Evolutionary conservation across 2,113 vertebrate species (phyloP), one percentile per base, ranked within the genome.

Genomic region (Pterocles orientalis): DNA sequence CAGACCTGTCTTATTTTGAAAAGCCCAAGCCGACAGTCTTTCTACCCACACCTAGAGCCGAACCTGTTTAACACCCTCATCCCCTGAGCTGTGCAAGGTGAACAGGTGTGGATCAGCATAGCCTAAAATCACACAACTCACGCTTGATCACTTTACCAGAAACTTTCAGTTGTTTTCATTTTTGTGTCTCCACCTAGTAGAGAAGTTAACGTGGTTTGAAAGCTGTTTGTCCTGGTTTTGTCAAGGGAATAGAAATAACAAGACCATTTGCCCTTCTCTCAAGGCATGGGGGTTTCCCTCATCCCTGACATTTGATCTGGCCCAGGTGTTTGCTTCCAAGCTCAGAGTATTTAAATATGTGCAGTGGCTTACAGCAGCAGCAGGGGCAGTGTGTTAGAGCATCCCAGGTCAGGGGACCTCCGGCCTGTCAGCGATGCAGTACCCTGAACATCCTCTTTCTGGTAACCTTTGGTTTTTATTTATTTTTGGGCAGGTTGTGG

Each of bases 401-500:
- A 2, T 33, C 14, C 24, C 45, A 2, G n/a, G 72, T 36, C 54
- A 15, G 8, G 12, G 25, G 39, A 5, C 18, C 34, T 76, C 31
- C 2, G 0, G 58, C 20, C 26, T 36, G 3, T 28, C 64, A 39
- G 73, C 20, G 21, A 14, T 34, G 50, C 43, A 11, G 10, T 10
- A 11, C 62, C 70, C 41, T 17, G 23, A 12, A 18, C 19, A 11
- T 69, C 72, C 51, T 61, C 29, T 36, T 56, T 26, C 58, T 58
- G 54, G 4, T 84, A 70, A 54, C 54, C 8, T 33, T 48, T 56
- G 51, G 3, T 15, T 65, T 62, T 82, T 4, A 3, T 75, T 94
- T 41, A 14, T 93, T 78, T 94, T 48, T 75, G 81, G 90, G 10
- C 87, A 99, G 99, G 99, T 99, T 91, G 99, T 99, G 97, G 99